A percentile compares a stretch with the other conserved stretches of the same genome.
Evolutionary conservation across 2,113 vertebrate genomes (phyloP).

Genomic region (Hypocryptadius cinnamomeus): DNA sequence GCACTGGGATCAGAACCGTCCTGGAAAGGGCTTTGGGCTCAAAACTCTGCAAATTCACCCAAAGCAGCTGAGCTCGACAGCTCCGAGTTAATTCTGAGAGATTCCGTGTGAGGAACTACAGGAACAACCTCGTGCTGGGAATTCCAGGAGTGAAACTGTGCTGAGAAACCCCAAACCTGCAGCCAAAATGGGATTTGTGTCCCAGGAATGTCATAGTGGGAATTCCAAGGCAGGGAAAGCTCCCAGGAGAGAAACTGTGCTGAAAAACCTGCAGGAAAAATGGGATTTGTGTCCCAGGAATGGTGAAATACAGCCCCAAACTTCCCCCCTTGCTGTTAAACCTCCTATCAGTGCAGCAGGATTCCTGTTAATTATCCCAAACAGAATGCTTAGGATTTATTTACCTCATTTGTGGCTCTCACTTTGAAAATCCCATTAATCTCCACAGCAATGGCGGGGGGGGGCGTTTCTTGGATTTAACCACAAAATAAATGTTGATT

Average conservation of each 20-base stretch:
- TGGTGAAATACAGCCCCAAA: background rate
- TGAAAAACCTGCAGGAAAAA: background rate
- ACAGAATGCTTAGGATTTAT: background rate
- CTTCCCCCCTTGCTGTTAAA: background rate
- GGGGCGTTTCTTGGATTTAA: background rate
- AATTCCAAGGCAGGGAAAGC: background rate
- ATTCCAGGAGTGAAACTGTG: background rate
- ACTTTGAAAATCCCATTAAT: background rate
- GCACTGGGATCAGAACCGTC: background rate
- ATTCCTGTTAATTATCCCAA: background rate
- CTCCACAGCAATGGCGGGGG: background rate
- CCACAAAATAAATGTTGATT: background rate
- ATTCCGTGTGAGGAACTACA: rapidly evolving
- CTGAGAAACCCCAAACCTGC: background rate
- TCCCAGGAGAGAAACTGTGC: background rate
- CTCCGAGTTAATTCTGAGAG: background rate
- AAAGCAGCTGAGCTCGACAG: background rate
- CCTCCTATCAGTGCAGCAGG: background rate
- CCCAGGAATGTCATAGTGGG: background rate
- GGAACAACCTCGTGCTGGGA: rapidly evolving
- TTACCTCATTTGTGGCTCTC: background rate
- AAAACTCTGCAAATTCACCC: background rate
- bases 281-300: background rate
- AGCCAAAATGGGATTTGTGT: background rate
- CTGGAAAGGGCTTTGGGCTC: background rate